Evolutionary conservation across 2,888 invertebrate genomes (phyloP).

Genomic region (Lamellibrachia satsuma): DNA sequence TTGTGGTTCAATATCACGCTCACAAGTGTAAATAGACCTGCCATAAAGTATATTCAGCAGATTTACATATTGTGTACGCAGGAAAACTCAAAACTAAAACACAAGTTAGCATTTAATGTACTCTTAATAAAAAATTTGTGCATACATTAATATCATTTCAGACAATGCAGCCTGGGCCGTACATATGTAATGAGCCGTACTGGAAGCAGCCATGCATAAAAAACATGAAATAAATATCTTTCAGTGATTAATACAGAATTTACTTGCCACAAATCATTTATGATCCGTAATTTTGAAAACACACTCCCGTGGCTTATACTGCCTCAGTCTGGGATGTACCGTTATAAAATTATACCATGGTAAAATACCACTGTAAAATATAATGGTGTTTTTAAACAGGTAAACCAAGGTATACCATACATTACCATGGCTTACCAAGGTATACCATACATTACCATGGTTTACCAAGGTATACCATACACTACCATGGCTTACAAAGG

Average conservation of each 20-base stretch:
- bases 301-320: neutral
- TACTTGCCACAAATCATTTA: neutral
- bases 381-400: too few relatives aligned
- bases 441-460: too few relatives aligned
- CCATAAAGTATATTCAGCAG: neutral
- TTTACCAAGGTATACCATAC: too few relatives aligned
- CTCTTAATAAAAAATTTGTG: neutral
- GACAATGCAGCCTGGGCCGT: neutral
- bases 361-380: too few relatives aligned
- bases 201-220: neutral
- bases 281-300: neutral
- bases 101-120: neutral
- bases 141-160: constrained; percentile 17
- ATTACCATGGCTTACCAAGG: too few relatives aligned
- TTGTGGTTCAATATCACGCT: neutral
- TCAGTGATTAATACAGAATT: neutral
- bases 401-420: too few relatives aligned
- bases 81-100: neutral
- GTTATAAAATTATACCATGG: too few relatives aligned
- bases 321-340: neutral
- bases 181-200: neutral
- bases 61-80: neutral
- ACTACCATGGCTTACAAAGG: too few relatives aligned
- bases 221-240: neutral
- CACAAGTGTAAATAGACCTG: neutral